Percentiles rank a stretch among this genome's conserved stretches.
phyloP scores from a whole-genome alignment of 2,888 invertebrate species.

The Hyalella azteca region DNA sequence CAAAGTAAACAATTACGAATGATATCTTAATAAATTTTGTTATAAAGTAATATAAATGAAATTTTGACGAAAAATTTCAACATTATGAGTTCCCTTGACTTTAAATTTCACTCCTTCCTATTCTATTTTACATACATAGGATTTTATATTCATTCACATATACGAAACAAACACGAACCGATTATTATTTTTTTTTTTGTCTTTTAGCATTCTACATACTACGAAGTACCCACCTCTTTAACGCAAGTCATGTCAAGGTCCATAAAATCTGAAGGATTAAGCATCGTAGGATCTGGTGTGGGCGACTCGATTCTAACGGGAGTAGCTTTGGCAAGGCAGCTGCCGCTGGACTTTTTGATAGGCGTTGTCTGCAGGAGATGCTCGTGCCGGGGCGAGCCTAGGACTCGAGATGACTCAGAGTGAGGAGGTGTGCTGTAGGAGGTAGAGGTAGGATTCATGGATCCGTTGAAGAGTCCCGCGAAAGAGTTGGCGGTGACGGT shows the following conservation, averaged over 20 bases:
- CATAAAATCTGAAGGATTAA: constrained; percentile 56
- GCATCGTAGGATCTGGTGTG: constrained; percentile 13
- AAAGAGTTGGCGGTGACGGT: background rate
- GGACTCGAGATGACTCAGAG: constrained; percentile 24
- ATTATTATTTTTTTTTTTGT: no score
- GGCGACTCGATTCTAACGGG: constrained; percentile 13
- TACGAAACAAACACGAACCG: no score
- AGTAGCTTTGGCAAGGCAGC: background rate
- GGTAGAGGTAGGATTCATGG: constrained; percentile 45
- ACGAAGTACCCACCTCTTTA: constrained; percentile 58
- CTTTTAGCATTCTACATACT: no score
- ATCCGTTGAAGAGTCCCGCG: constrained; percentile 34
- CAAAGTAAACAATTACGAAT: no score
- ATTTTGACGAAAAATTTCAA: no score
- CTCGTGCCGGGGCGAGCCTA: constrained; percentile 10
- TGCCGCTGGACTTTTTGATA: constrained; percentile 38
- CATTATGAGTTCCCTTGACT: no score
- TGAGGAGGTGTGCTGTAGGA: constrained; percentile 38
- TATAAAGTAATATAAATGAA: no score
- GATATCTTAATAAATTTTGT: no score
- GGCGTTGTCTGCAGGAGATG: constrained; percentile 38
- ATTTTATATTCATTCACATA: no score
- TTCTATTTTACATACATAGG: no score
- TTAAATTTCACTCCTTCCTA: no score
- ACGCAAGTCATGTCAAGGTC: constrained; percentile 58